Evolutionary conservation across 2,888 invertebrate species (phyloP).

Genomic region (Apomyelois bistriatella): DNA sequence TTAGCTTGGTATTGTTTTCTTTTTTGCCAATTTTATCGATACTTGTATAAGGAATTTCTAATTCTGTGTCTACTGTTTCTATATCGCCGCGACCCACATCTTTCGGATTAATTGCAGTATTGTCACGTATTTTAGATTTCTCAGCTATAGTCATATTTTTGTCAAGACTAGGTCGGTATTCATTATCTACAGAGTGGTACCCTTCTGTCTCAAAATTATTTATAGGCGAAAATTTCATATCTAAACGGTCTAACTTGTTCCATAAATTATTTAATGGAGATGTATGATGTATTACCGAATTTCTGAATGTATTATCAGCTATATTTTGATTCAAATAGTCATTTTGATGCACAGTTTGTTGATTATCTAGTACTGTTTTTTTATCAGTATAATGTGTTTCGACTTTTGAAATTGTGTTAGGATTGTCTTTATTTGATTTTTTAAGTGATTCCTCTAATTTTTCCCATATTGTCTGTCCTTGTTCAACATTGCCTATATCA

Average conservation of each 20-base stretch:
- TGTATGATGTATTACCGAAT: constrained; percentile 7
- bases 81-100: constrained; percentile 48
- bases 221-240: neutral
- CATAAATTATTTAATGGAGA: constrained; percentile 18
- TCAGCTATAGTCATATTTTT: constrained; percentile 9
- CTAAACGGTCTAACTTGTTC: constrained; percentile 19
- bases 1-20: no score
- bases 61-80: constrained; percentile 32
- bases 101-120: constrained; percentile 13
- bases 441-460: constrained; percentile 21
- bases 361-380: neutral
- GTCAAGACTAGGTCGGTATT: neutral
- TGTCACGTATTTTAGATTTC: constrained; percentile 10
- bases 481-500: constrained; percentile 19
- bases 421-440: neutral
- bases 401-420: neutral
- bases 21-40: constrained; percentile 22
- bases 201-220: neutral
- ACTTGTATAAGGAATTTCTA: constrained; percentile 8
- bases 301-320: neutral
- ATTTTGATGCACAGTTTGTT: neutral
- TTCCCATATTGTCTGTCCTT: constrained; percentile 26
- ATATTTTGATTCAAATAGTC: neutral
- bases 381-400: neutral
- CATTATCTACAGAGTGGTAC: neutral